phyloP scores from a whole-genome alignment of 1,140 invertebrate species.

The Zaprionus gabonicus region DNA sequence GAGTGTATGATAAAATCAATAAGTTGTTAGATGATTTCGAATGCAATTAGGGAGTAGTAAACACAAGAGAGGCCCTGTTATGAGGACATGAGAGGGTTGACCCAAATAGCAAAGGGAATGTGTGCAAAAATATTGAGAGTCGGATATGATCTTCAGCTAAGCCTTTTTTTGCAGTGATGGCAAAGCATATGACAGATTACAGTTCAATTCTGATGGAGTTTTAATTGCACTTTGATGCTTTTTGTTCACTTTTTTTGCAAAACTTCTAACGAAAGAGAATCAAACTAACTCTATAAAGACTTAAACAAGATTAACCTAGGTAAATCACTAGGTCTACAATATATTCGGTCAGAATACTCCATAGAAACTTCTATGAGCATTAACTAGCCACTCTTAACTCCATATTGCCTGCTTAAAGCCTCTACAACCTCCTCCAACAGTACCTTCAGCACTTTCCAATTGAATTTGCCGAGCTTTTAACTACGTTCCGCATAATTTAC shows the following conservation, averaged over 20 bases:
- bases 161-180: too few relatives aligned
- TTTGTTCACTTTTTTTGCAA: too few relatives aligned
- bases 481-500: conserved; percentile 23
- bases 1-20: conserved; percentile 19
- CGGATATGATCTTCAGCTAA: too few relatives aligned
- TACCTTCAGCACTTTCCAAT: background rate
- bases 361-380: background rate
- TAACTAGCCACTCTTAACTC: background rate
- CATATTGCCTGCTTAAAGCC: background rate
- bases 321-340: too few relatives aligned
- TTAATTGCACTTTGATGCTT: too few relatives aligned
- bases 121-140: background rate
- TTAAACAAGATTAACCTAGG: too few relatives aligned
- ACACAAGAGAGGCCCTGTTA: background rate
- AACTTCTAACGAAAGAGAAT: too few relatives aligned
- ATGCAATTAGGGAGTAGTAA: background rate
- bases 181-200: too few relatives aligned
- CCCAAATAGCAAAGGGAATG: background rate
- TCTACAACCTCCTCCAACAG: background rate
- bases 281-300: too few relatives aligned
- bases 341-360: background rate
- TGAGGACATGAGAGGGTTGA: background rate
- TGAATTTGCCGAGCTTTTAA: background rate
- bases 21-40: conserved; percentile 10
- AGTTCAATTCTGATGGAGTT: too few relatives aligned